phyloP scores from a whole-genome alignment of 1,140 invertebrate species.

The Teleopsis dalmanni region DNA sequence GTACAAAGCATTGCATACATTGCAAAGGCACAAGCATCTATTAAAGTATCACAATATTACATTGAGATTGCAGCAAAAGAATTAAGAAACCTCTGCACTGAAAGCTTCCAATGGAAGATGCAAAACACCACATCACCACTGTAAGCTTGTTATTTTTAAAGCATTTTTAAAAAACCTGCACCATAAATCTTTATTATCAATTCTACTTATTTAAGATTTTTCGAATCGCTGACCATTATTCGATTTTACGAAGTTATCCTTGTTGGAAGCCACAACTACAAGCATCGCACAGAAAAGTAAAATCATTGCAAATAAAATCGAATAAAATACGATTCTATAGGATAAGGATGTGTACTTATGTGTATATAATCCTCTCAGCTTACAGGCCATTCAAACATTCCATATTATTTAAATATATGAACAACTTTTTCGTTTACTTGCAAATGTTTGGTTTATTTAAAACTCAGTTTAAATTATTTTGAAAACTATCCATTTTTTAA shows the following conservation, averaged over 20 bases:
- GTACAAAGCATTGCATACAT: too few relatives aligned
- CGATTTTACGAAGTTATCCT: neutral
- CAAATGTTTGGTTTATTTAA: neutral
- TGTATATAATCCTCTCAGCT: neutral
- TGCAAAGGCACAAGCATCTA: too few relatives aligned
- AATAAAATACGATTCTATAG: too few relatives aligned
- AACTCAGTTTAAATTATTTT: neutral
- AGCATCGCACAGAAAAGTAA: neutral
- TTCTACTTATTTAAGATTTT: neutral
- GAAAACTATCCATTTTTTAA: neutral
- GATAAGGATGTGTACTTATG: neutral
- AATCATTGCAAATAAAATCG: too few relatives aligned
- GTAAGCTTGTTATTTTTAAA: too few relatives aligned
- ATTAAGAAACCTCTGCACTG: too few relatives aligned
- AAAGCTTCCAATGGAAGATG: too few relatives aligned
- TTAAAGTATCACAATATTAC: too few relatives aligned
- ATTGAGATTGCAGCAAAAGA: too few relatives aligned
- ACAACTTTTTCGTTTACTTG: neutral
- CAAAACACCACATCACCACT: too few relatives aligned
- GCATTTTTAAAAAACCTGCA: too few relatives aligned
- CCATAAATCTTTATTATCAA: neutral
- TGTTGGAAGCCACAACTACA: neutral
- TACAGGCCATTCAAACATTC: neutral
- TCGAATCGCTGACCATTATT: neutral
- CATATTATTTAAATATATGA: neutral